A percentile compares a stretch with the other conserved stretches of the same genome.
Conservation (phyloP, 2,113 vertebrate genomes). For the Notarius lentiginosus region DNA sequence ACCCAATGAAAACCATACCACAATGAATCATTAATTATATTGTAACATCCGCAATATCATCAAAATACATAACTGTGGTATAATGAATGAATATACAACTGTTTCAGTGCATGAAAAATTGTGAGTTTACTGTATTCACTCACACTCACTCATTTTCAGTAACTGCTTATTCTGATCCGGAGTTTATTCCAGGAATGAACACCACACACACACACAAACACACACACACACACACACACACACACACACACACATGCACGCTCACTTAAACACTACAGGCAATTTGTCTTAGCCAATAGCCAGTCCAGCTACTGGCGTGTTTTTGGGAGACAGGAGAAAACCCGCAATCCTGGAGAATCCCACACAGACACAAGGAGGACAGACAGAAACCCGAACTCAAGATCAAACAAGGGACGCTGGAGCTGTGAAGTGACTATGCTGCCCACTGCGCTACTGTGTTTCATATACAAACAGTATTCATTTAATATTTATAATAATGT, state of each 20-base stretch:
- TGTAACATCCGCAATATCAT: constrained; percentile 1
- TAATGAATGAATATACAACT: background rate
- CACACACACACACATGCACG: too few species aligned
- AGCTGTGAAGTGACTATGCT: background rate
- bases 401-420: background rate
- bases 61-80: constrained; percentile 12
- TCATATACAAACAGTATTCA: background rate
- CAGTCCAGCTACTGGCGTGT: background rate
- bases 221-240: background rate
- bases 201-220: background rate
- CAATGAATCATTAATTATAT: background rate
- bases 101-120: background rate
- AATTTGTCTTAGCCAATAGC: constrained; percentile 9
- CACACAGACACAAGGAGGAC: background rate
- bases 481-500: background rate
- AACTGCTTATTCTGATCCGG: background rate
- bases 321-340: constrained; percentile 1
- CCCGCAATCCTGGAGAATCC: background rate
- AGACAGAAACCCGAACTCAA: background rate
- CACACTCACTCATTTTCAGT: constrained; percentile 5
- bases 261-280: background rate
- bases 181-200: background rate
- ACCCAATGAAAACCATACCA: background rate
- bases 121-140: background rate
- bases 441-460: background rate